Conservation (phyloP, 2,797 vertebrate species). For the Eremophila alpestris region DNA sequence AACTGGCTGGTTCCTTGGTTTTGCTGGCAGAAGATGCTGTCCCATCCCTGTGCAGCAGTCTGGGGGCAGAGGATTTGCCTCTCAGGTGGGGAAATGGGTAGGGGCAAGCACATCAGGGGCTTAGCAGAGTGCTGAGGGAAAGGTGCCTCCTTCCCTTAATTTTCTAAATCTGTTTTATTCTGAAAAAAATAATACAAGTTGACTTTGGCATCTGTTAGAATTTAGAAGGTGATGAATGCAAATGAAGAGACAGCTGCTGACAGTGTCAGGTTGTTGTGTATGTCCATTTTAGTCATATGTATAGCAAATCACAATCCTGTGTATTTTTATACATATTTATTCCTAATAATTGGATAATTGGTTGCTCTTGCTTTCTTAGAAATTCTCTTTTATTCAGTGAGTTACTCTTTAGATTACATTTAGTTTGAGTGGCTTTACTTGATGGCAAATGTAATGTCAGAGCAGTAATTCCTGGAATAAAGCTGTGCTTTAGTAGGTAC, state of each 20-base stretch:
- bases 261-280: not conserved
- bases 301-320: not conserved
- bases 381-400: not conserved
- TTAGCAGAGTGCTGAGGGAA: not conserved
- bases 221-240: not conserved
- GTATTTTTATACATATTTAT: not conserved
- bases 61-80: not conserved
- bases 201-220: not conserved
- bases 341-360: not conserved
- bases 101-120: not conserved
- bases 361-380: not conserved
- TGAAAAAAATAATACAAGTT: not conserved
- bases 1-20: accelerated
- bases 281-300: not conserved
- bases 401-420: not conserved
- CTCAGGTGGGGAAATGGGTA: not conserved
- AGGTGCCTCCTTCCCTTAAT: not conserved
- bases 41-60: not conserved
- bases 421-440: not conserved
- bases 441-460: not conserved
- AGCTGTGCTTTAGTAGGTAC: not conserved
- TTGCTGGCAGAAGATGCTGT: not conserved
- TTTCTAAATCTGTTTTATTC: not conserved
- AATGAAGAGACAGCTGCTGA: not conserved
- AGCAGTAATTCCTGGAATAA: not conserved